Base-by-base conservation (phyloP, 1,140 invertebrate species). In the Pogonomyrmex californicus region DNA sequence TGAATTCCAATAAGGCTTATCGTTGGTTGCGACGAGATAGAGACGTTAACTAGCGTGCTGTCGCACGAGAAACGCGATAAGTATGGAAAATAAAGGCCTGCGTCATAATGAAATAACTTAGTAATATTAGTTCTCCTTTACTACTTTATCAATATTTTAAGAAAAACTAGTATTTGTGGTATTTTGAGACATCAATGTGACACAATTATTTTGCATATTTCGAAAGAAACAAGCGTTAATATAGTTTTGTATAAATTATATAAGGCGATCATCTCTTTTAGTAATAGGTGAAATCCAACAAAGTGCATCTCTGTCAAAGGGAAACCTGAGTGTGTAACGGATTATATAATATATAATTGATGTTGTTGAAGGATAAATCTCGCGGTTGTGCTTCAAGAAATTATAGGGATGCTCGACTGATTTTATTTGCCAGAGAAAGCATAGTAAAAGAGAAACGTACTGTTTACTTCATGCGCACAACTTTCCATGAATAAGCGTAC, bases 1-100 rank as follows among this genome's bases (percentile, higher is more conserved):
- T 75, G 68, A 62, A 83, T 73, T 75, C 79, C 68, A 83, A 75
- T 83, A 83, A 83, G 54, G 58, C 23, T 58, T 33, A 30, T 71
- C 49, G 68, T 83, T 71, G 60, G 54, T 23, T 10, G n/a, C 12
- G 68, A 49, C 12, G 30, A 23, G 38, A 14, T 6, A 47, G 56
- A 60, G 49, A 56, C 30, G 44, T 75, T 23, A 30, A 12, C 12
- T 49, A 75, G 41, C 23, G 23, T 23, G 23, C 44, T 33, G 10
- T 60, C 38, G 41, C 30, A 4, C 14, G 54, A 83, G 17, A 75
- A 73, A 47, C 14, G 14, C 38, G 51, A 58, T 73, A 30, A 83
- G 36, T 73, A 54, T 47, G 4, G 60, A 33, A 73, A 38, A 60
- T 14, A 30, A 9, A 62, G 9, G n/a, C 4, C n/a, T 10, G 10